Percentiles rank a stretch among this genome's conserved stretches.
phyloP scores from a whole-genome alignment of 1,140 invertebrate genomes.

The Trinorchestia longiramus region DNA sequence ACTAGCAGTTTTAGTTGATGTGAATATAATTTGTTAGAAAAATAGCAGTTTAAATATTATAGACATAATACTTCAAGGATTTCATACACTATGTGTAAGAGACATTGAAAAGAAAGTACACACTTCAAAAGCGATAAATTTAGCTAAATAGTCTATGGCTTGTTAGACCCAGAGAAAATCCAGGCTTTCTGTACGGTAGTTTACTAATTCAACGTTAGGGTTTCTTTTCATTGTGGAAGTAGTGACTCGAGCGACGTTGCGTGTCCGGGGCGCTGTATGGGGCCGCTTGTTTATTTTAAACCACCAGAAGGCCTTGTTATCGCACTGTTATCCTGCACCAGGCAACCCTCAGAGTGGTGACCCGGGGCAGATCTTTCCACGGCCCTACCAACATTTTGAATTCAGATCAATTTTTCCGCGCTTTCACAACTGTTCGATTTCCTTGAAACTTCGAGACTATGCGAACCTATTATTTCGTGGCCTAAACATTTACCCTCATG shows the following conservation, averaged over 20 bases:
- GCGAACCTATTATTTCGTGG: background rate
- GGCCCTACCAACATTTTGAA: background rate
- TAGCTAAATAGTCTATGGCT: background rate
- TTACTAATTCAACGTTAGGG: background rate
- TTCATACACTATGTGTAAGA: background rate
- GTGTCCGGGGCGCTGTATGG: background rate
- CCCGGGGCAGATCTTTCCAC: background rate
- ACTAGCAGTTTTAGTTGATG: too few relatives aligned
- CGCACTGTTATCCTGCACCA: slow-evolving; percentile 1
- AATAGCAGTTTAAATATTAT: background rate
- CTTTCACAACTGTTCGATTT: background rate
- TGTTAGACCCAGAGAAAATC: background rate
- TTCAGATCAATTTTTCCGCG: background rate
- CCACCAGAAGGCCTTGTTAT: slow-evolving; percentile 34
- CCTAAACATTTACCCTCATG: too few relatives aligned
- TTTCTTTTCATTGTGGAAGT: background rate
- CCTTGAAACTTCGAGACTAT: background rate
- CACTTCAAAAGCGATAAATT: background rate
- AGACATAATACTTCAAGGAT: background rate
- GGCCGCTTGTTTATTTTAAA: slow-evolving; percentile 22
- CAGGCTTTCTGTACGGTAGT: background rate
- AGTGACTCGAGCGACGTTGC: background rate
- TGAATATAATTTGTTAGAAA: background rate
- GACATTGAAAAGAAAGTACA: background rate
- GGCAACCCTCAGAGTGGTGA: background rate